Base-by-base conservation (phyloP, 2,888 invertebrate species). In the Habroteleia sp. region DNA sequence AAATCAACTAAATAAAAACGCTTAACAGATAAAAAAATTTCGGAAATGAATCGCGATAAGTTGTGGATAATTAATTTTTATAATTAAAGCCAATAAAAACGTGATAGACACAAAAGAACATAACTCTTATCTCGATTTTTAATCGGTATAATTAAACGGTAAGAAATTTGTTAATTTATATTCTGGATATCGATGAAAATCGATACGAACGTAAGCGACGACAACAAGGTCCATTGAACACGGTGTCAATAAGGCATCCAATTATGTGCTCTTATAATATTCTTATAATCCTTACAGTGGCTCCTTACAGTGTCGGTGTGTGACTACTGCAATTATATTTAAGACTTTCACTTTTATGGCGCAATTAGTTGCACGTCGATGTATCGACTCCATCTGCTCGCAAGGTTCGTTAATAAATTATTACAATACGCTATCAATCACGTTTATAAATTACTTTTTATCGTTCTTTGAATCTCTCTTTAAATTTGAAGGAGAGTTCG, bases 271-370 rank as follows among this genome's bases (percentile, higher is more conserved):
- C 46, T 52, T 65, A 60, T 39, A 66, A 46, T 66, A 20, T 56
- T 35, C 50, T 46, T 48, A 20, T 2, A 2, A 3, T 5, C 20
- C 20, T 20, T 5, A 20, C 5, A 20, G 52, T 44, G 37, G 60
- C 60, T 65, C 20, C 58, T 73, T 65, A 42, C 39, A 65, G 52
- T 25, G 62, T 39, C 60, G 54, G 52, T 56, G n/a, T n/a, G 76
- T 52, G 68, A 69, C 73, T 73, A 69, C 48, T 50, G 73, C 46
- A 77, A 79, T 79, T 79, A 72, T 68, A 69, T 73, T 69, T 50
- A 63, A 77, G 72, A 74, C 77, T 77, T 79, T 79, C 78, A 56
- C 76, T 77, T 77, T 77, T 74, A 76, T 74, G 62, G 60, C 63
- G 76, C 66, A 77, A 77, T 79, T 68, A 79, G 78, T 76, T 39